A percentile compares a stretch with the other conserved stretches of the same genome.
Conservation (phyloP, 2,797 vertebrate genomes). For the Catamblyrhynchus diadema region DNA sequence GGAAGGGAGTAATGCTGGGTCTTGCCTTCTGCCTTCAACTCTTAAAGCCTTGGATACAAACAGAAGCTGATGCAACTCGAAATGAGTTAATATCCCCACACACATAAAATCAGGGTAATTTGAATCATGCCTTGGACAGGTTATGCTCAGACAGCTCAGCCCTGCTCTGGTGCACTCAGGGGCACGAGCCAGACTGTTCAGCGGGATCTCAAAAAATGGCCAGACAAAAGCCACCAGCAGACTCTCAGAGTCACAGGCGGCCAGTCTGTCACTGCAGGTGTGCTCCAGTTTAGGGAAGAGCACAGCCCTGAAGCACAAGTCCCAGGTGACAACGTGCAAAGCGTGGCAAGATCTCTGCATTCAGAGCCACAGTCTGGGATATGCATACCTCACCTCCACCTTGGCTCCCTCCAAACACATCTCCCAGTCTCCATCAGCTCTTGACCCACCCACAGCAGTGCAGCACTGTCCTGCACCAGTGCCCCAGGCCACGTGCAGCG, state of each 20-base stretch:
- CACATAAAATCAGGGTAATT: not conserved
- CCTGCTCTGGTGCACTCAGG: not conserved
- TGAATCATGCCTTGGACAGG: not conserved
- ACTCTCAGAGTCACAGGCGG: not conserved
- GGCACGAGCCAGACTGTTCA: not conserved
- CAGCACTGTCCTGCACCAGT: not conserved
- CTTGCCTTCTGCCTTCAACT: not conserved
- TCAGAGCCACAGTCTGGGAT: not conserved
- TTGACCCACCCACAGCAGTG: fast-evolving
- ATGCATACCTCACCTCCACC: not conserved
- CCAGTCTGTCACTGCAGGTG: not conserved
- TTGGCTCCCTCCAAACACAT: not conserved
- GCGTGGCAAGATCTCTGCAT: fast-evolving
- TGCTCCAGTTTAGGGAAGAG: not conserved
- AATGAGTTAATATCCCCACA: not conserved
- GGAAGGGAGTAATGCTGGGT: not conserved
- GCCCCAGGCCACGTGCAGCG: not conserved
- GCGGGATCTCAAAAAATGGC: not conserved
- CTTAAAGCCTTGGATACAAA: not conserved
- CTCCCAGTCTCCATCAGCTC: not conserved
- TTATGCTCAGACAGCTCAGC: not conserved
- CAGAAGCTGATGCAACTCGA: not conserved
- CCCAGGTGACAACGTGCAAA: fast-evolving
- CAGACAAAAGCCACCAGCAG: not conserved
- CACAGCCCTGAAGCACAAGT: not conserved